Base-by-base conservation (phyloP, 2,797 vertebrate species). In the Hipposideros larvatus region DNA sequence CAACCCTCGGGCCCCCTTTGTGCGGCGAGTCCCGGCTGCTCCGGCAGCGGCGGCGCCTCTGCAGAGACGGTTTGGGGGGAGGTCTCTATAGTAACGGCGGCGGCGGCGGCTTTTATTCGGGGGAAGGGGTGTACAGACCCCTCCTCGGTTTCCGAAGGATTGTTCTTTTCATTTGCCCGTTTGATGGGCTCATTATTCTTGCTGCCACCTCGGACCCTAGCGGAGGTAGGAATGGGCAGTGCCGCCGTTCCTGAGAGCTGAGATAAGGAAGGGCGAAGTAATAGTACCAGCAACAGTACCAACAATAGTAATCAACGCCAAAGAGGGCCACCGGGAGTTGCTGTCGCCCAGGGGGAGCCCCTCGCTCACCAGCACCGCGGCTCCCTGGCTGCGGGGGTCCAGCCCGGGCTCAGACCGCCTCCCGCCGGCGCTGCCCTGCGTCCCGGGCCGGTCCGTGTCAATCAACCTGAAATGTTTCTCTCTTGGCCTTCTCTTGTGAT, bases 81-180 rank as follows among this genome's bases (percentile, higher is more conserved):
- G 77, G 90, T 97, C 93, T 87, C 96, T 98, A 95, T 96, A 96
- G 98, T 92, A 90, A 98, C 96, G 19, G 87, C 43, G 94, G 95
- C 74, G 51, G 79, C 55, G 66, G 73, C 85, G 8, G 65, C 66
- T 87, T 37, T 11, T 61, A 16, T 68, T 31, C 6, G 0, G 1
- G 83, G 37, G 55, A 57, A 61, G 41, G 55, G 55, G 48, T 48
- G 19, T 24, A 5, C 37, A 5, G 53, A 75, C 90, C 68, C 66
- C 61, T 26, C 79, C 93, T 8, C 11, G 31, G 46, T 14, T 31
- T 70, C 77, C 95, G 9, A 3, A 51, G 82, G 94, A 34, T 84
- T 57, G 95, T 92, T 41, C 96, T 82, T 55, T 88, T 21, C 46
- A 6, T 92, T 43, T 37, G 96, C 68, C n/a, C 10, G 22, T 75